Evolutionary conservation across 2,888 invertebrate genomes (phyloP).

Genomic region (Eucriotettix oculatus): DNA sequence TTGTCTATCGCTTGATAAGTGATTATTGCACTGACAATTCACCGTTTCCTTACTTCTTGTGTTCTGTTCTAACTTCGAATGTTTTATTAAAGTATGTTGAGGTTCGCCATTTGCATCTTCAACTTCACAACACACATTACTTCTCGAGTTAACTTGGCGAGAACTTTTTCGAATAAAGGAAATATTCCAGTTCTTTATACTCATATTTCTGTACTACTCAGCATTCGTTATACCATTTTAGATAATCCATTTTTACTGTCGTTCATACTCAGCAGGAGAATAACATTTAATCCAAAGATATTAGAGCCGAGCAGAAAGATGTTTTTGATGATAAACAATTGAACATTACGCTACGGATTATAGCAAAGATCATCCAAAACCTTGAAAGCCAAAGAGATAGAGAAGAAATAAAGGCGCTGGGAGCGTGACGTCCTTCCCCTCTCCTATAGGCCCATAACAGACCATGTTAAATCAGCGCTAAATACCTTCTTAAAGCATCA

Average conservation of each 20-base stretch:
- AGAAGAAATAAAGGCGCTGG: too few relatives aligned
- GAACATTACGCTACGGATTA: too few relatives aligned
- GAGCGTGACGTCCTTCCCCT: too few relatives aligned
- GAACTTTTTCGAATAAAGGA: slow-evolving; percentile 11
- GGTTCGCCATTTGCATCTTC: slow-evolving; percentile 13
- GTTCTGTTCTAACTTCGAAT: slow-evolving; percentile 1
- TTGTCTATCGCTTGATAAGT: slow-evolving; percentile 7
- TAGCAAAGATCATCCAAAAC: too few relatives aligned
- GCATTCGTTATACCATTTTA: background rate
- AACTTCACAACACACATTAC: slow-evolving; percentile 11
- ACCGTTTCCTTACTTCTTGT: slow-evolving; percentile 2
- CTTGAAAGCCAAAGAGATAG: too few relatives aligned
- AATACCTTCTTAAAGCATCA: too few relatives aligned
- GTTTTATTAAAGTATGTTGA: slow-evolving; percentile 2
- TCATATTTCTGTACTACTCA: slow-evolving; percentile 11
- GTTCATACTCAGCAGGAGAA: too few relatives aligned
- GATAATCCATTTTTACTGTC: background rate
- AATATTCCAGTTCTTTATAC: slow-evolving; percentile 11
- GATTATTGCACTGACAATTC: slow-evolving; percentile 6
- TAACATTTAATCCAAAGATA: too few relatives aligned
- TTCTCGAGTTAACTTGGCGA: slow-evolving; percentile 8
- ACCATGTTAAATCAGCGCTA: too few relatives aligned
- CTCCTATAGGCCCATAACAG: too few relatives aligned
- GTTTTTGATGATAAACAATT: too few relatives aligned
- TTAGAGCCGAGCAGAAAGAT: too few relatives aligned